Evolutionary conservation across 2,888 invertebrate genomes (phyloP), one percentile per base, ranked within the genome.

Genomic region (Rhamnusium bicolor): DNA sequence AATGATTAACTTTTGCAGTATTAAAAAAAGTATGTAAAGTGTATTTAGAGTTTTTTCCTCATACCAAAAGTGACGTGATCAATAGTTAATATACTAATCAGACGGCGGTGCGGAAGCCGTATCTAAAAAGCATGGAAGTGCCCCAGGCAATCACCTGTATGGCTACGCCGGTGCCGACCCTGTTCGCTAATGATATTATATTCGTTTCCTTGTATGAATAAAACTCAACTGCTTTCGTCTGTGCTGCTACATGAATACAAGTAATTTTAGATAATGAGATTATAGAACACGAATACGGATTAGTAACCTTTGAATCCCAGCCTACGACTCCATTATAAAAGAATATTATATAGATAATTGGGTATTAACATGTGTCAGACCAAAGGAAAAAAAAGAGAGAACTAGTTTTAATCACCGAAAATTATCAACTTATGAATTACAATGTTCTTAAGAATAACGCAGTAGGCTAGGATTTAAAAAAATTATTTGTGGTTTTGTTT

Each of bases 191-290:
- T 19, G 10, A 19, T 10, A 19, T 51, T 21, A 53, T 21, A 53
- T 12, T 6, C 40, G 40, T 19, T 21, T 61, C 60, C 46, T n/a
- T 61, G 8, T 27, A 46, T 61, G 61, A 21, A 46, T 40, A 12
- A 19, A 46, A 61, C 16, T 61, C 46, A 12, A n/a, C 32, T 14
- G 7, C 40, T 46, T 10, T 14, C 19, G 46, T 61, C 14, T 61
- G 21, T 21, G 12, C 12, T 40, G 10, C 21, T 2, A 40, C 19
- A 51, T 0, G 51, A 51, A 18, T 18, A 19, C 46, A 61, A 10
- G 61, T n/a, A 61, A 61, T 47, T 46, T 21, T 12, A 61, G 40
- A 40, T 61, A 61, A 40, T 18, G 40, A 18, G 29, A 40, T 32
- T 14, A 18, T 12, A 18, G 1, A 16, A 32, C 18, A 60, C 18